Evolutionary conservation across 2,797 vertebrate genomes (phyloP).

Genomic region (Muraenolepis orangiensis): DNA sequence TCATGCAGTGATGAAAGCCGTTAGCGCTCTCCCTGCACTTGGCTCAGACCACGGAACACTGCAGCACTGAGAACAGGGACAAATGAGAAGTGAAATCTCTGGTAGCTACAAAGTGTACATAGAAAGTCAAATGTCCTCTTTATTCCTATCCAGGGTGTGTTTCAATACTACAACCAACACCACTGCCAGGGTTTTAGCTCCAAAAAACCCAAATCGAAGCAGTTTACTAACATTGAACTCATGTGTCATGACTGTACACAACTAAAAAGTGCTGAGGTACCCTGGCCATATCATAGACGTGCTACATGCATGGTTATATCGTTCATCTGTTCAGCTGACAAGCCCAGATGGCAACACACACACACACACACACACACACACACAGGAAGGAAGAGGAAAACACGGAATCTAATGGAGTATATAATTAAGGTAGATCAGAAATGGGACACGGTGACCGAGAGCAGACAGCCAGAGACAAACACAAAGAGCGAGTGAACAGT

Average conservation of each 20-base stretch:
- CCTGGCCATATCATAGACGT: background rate
- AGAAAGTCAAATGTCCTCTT: background rate
- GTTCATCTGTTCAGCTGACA: background rate
- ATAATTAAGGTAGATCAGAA: background rate
- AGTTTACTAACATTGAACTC: background rate
- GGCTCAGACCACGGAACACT: constrained; percentile 57
- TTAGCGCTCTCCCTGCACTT: constrained; percentile 57
- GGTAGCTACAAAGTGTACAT: background rate
- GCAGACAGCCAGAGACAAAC: background rate
- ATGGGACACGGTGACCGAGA: background rate
- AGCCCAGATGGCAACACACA: too few relatives aligned
- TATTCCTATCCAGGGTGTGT: background rate
- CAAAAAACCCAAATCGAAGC: background rate
- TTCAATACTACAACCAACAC: background rate
- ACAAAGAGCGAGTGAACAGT: background rate
- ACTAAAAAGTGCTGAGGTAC: background rate
- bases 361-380: background rate
- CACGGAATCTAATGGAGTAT: background rate
- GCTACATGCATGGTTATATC: background rate
- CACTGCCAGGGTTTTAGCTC: background rate
- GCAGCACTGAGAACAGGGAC: constrained; percentile 6
- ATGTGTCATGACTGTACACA: background rate
- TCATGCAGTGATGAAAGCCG: constrained; percentile 53
- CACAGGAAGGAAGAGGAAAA: background rate
- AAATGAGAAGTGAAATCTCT: background rate